A percentile compares a stretch with the other conserved stretches of the same genome.
Evolutionary conservation across 1,140 invertebrate species (phyloP).

Genomic region (Amphibalanus amphitrite): DNA sequence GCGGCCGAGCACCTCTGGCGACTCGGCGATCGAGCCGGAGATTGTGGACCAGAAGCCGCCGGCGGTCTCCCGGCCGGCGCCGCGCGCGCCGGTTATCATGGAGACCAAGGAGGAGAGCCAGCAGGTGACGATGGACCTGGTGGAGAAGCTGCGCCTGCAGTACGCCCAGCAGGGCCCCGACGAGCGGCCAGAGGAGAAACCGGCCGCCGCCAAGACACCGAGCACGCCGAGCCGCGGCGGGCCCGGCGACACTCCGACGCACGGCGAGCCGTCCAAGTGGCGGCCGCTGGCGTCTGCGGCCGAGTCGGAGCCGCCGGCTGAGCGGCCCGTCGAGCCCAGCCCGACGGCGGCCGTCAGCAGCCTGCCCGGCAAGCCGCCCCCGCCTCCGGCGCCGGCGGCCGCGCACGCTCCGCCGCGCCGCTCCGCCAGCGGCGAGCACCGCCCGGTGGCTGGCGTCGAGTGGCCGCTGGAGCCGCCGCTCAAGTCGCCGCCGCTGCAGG

Average conservation of each 20-base stretch:
- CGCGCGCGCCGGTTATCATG: no score
- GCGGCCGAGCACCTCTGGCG: no score
- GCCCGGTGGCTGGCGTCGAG: no score
- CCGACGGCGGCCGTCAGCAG: not conserved
- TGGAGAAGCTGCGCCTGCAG: not conserved
- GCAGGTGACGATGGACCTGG: slow-evolving; percentile 2
- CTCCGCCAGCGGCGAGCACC: no score
- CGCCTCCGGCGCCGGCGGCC: not conserved
- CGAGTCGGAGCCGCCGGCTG: not conserved
- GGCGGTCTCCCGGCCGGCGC: no score
- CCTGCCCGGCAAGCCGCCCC: not conserved
- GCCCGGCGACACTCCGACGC: not conserved
- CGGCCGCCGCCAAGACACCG: no score
- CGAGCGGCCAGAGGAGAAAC: not conserved
- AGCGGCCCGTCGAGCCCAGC: not conserved
- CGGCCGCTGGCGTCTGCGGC: not conserved
- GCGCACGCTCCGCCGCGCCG: no score
- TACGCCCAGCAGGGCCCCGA: not conserved
- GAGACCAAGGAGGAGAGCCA: slow-evolving; percentile 3
- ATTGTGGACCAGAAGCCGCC: no score
- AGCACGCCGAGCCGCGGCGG: no score
- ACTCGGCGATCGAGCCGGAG: no score
- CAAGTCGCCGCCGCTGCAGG: no score
- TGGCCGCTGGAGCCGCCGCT: no score
- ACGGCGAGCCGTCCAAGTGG: not conserved